Conservation (phyloP, 2,797 vertebrate genomes). For the Fundulus diaphanus region DNA sequence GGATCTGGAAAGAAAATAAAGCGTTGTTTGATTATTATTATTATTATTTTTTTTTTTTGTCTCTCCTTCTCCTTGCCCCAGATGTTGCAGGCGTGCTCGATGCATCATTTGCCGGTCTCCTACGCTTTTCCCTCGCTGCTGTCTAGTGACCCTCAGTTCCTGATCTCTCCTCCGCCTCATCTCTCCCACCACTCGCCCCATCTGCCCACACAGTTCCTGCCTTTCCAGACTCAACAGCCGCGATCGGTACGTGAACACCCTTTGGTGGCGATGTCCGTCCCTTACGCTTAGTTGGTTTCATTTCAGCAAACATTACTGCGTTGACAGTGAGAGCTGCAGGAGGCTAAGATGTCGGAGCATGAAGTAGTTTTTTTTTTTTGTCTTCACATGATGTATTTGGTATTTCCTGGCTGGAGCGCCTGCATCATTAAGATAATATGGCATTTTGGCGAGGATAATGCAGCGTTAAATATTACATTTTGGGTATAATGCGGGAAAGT, state of each 20-base stretch:
- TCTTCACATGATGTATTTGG: no score
- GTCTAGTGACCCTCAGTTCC: conserved; percentile 93
- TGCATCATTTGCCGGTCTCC: conserved; percentile 95
- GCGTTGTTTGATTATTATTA: no score
- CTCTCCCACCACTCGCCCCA: conserved; percentile 92
- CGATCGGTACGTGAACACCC: conserved; percentile 86
- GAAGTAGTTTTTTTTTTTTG: no score
- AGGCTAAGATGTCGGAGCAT: no score
- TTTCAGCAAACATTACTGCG: no score
- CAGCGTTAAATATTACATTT: neutral
- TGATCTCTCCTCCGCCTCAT: conserved; percentile 90
- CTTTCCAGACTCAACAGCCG: conserved; percentile 95
- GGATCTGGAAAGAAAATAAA: neutral
- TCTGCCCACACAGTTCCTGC: conserved; percentile 92
- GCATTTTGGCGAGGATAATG: no score
- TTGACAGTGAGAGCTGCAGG: no score
- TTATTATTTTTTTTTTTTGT: neutral
- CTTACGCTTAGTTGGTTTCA: neutral
- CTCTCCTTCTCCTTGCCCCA: conserved; percentile 50
- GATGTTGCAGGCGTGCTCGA: conserved; percentile 96
- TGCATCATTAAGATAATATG: no score
- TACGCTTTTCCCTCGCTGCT: conserved; percentile 95
- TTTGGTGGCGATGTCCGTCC: neutral
- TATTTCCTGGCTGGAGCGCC: no score
- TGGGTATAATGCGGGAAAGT: no score